These are phyloP conservation scores for Stenoptilia bipunctidactyla DNA, from an alignment of 2,888 invertebrate species.

Conservation along the genomic window DNA sequence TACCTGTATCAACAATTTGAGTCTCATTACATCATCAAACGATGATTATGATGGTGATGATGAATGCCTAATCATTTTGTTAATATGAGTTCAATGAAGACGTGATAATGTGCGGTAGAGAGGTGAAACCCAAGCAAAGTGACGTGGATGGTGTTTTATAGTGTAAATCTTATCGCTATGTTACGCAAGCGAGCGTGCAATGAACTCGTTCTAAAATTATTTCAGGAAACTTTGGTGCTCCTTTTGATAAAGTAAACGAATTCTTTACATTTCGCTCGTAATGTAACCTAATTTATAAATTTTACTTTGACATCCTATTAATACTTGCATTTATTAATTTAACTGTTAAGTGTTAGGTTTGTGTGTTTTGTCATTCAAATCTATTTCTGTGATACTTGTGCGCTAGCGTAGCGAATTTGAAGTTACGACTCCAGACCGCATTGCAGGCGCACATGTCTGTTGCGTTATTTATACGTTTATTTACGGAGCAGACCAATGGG, in stretches of 20 bases:
- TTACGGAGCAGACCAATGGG: conserved; percentile 46
- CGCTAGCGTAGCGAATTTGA: conserved; percentile 24
- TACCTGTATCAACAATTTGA: conserved; percentile 63
- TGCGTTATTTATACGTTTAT: conserved; percentile 37
- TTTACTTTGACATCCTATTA: conserved; percentile 13
- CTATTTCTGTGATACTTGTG: conserved; percentile 18
- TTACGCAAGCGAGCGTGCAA: conserved; percentile 49
- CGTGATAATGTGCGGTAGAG: conserved; percentile 1
- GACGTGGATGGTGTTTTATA: conserved; percentile 1
- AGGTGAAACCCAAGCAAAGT: conserved; percentile 13
- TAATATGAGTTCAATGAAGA: conserved; percentile 3
- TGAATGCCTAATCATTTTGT: conserved; percentile 11
- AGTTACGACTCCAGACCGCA: conserved; percentile 36
- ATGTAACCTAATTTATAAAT: conserved; percentile 24
- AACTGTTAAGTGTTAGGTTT: conserved; percentile 11
- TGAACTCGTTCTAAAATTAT: conserved; percentile 48
- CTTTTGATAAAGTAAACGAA: conserved; percentile 46
- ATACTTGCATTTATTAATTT: no score
- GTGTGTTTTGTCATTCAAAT: conserved; percentile 9
- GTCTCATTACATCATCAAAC: conserved; percentile 29
- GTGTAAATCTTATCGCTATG: conserved; percentile 24
- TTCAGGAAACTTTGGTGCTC: conserved; percentile 44
- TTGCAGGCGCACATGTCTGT: conserved; percentile 26
- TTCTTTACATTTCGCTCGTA: conserved; percentile 44
- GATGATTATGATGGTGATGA: conserved; percentile 12